Evolutionary conservation across 2,888 invertebrate species (phyloP), one percentile per base, ranked within the genome.

Genomic region (Polyploca ridens): DNA sequence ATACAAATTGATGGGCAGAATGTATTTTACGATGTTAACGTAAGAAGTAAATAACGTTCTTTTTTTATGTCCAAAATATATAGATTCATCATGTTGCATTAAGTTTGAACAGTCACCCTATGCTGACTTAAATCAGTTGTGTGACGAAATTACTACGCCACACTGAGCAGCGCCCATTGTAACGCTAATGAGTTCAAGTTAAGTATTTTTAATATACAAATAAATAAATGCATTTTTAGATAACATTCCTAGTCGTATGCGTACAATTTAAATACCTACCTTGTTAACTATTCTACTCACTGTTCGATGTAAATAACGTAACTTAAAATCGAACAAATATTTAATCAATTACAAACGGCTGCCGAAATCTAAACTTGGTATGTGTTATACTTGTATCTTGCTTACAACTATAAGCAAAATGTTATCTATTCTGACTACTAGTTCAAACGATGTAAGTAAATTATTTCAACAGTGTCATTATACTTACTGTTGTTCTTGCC

Each of bases 171-270:
- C 41, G 4, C 35, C 41, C 11, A 11, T 41, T 41, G 41, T 10
- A 8, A 11, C 1, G 38, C 41, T 11, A 41, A 41, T 41, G 41
- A 41, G 4, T 41, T 3, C 10, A 41, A 41, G 13, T 3, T 41
- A 44, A 14, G 44, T 14, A 44, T 44, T 44, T 8, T 13, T 14
- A 44, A 19, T 19, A 54, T 54, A 10, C 54, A 10, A 14, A 19
- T 54, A 19, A 10, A 14, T n/a, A 67, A 63, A 66, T 69, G 85
- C 84, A 84, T 87, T 85, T 85, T 78, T 80, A 79, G 77, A 78
- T 82, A 76, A 85, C 86, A 89, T 88, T 88, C 88, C 88, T 86
- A 84, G 82, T 82, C 77, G 65, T 64, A 27, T 68, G 67, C 64
- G 66, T 74, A 73, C 65, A 71, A 69, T 69, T 10, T 63, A 61